Evolutionary conservation across 2,888 invertebrate species (phyloP).

Genomic region (Spisula solida): DNA sequence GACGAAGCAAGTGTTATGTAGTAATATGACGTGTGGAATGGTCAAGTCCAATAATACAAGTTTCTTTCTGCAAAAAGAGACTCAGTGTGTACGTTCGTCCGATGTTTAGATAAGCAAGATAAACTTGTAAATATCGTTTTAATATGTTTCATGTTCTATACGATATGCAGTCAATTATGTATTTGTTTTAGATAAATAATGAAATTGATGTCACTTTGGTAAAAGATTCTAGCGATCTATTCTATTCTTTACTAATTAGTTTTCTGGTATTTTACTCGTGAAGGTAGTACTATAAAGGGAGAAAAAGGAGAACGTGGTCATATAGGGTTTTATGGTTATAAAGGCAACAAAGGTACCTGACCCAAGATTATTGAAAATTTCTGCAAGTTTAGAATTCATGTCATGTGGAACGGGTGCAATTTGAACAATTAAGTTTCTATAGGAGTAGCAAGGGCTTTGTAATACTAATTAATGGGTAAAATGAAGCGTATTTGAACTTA

Average conservation of each 20-base stretch:
- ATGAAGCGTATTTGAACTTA: too few relatives aligned
- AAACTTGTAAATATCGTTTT: too few relatives aligned
- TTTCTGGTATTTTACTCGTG: constrained; percentile 13
- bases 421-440: background rate
- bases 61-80: too few relatives aligned
- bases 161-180: too few relatives aligned
- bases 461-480: too few relatives aligned
- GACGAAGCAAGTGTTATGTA: too few relatives aligned
- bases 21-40: too few relatives aligned
- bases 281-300: constrained; percentile 45
- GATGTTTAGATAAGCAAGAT: too few relatives aligned
- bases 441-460: too few relatives aligned
- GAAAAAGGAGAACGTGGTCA: constrained; percentile 54
- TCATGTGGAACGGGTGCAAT: background rate
- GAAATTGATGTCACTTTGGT: background rate
- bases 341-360: constrained; percentile 56
- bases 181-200: background rate
- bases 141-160: too few relatives aligned
- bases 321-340: constrained; percentile 62
- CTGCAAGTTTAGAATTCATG: constrained; percentile 12
- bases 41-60: too few relatives aligned
- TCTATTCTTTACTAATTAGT: constrained; percentile 16
- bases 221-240: background rate
- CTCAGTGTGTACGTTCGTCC: too few relatives aligned
- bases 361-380: background rate